Base-by-base conservation (phyloP, 92 coral and sea anemone species). In the Porites evermanni region DNA sequence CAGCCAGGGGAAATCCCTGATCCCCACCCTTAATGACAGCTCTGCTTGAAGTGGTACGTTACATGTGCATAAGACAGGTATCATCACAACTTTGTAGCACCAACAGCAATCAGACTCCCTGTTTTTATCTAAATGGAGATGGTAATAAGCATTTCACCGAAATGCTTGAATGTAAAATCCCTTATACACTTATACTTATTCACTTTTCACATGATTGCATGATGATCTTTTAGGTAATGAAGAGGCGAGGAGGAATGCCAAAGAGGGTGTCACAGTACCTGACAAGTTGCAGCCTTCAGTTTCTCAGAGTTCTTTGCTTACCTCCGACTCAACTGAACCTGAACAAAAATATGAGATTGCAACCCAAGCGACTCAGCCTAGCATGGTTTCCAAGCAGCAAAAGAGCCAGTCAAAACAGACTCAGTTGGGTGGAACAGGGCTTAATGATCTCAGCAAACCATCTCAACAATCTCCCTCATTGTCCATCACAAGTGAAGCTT, bases 251-350 rank as follows among this genome's bases (percentile, higher is more conserved):
- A 58, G 70, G 5, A 12, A 54, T 56, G 47, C 26, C n/a, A 53
- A 64, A 79, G 74, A 67, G 12, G 53, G 59, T 64, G 68, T 2
- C 24, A 53, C 38, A 53, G 13, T 16, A 18, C 58, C 24, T 0
- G 85, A n/a, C 12, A 70, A 53, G 67, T 68, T 50, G 53, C 51
- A 70, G 64, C n/a, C 78, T 18, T 11, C 44, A 53, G 20, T 53
- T 4, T 17, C 85, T 0, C 53, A 16, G 7, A 51, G 29, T 53
- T 56, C 53, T 12, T 18, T 75, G 6, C 14, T 54, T 7, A 24
- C 23, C 14, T 18, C 66, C 21, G 18, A 6, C 0, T 61, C 78
- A 54, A 19, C 59, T 32, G 69, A 9, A 12, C 12, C 12, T 56
- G 59, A 32, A 2, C 18, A 10, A 68, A 10, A 13, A 29, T 9